Evolutionary conservation across 1,140 invertebrate genomes (phyloP).

Genomic region (Macrocentrus cingulum): DNA sequence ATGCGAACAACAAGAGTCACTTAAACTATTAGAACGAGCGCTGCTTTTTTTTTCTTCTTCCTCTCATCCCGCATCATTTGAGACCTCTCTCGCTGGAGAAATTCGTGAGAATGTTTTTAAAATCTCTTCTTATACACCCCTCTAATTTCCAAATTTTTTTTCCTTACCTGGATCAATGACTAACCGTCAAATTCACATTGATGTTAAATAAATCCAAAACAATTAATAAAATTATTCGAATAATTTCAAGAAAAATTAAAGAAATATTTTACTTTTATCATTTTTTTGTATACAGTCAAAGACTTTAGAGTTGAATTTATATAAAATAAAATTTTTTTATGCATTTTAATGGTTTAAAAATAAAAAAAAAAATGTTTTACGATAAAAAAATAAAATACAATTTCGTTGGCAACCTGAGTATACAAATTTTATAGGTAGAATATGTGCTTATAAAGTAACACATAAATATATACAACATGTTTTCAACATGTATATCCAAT

Average conservation of each 20-base stretch:
- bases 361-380: too few species aligned
- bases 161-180: not conserved
- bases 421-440: too few species aligned
- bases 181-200: not conserved
- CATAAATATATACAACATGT: too few species aligned
- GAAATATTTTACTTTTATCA: constrained; percentile 16
- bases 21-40: constrained; percentile 37
- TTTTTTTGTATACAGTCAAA: too few species aligned
- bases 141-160: not conserved
- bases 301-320: too few species aligned
- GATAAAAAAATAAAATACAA: too few species aligned
- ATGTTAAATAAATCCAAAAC: not conserved
- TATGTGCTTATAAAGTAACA: too few species aligned
- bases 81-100: constrained; percentile 16
- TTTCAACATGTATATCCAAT: too few species aligned
- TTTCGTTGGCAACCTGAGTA: too few species aligned
- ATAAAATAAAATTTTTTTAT: too few species aligned
- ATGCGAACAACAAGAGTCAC: constrained; percentile 51
- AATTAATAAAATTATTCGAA: constrained; percentile 13
- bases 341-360: too few species aligned
- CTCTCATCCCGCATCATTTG: constrained; percentile 44
- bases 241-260: constrained; percentile 9
- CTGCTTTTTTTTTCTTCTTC: constrained; percentile 25
- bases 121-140: constrained; percentile 2
- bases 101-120: constrained; percentile 46